Evolutionary conservation across 2,888 invertebrate species (phyloP), one percentile per base, ranked within the genome.

Genomic region (Patella pellucida): DNA sequence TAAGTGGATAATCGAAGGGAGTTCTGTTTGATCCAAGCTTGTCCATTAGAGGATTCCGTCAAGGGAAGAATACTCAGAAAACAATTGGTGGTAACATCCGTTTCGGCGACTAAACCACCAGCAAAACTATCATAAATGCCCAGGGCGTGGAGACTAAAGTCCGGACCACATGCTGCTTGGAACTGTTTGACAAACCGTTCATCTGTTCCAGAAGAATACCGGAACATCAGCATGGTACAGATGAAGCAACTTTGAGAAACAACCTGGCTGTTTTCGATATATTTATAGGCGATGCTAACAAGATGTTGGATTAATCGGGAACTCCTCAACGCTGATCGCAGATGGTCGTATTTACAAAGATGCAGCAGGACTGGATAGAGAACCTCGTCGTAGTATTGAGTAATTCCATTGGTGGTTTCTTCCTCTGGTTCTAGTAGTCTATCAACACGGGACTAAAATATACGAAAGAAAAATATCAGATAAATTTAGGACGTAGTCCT

Each of bases 1-100:
- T 19, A 62, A 19, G 19, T 71, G 0, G 68, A 31, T 31, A 85
- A 72, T 11, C 78, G 78, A 1, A 76, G 51, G 23, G 79, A 78
- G 78, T 87, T 84, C 71, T 84, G 82, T 52, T 80, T 78, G n/a
- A 88, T 73, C 87, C 87, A 88, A 1, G 77, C 78, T 27, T 81
- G 74, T 1, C 87, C 87, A 27, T 79, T 79, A 4, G 80, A 74
- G 16, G 82, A 75, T 54, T 84, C 85, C 19, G 80, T 79, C 16
- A 87, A 73, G 51, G 83, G 81, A 51, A 87, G 76, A 74, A 87
- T 76, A 3, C 85, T 86, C 54, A 87, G 77, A 41, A 87, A 83
- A 50, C 80, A 81, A 11, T 79, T 56, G 12, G 81, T 69, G 52
- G 81, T 75, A 11, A 76, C 71, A 15, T 78, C 79, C 5, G 76